phyloP scores from a whole-genome alignment of 23 tunicate species.

The Aplidium turbinatum region DNA sequence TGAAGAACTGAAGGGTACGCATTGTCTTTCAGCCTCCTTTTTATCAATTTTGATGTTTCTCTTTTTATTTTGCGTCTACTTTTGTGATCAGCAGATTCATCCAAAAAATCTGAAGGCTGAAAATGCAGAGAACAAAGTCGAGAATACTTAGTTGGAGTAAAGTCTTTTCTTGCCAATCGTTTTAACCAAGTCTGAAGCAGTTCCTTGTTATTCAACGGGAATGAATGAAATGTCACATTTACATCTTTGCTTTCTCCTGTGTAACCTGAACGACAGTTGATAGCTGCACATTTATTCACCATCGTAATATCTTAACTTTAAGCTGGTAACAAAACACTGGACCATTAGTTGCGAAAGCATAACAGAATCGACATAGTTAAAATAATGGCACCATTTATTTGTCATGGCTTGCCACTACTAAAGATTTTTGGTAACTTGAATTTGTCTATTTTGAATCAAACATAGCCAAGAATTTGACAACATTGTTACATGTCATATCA shows the following conservation, averaged over 20 bases:
- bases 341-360: no score
- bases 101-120: not conserved
- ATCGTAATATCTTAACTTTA: not conserved
- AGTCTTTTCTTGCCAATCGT: conserved; percentile 19
- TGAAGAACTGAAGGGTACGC: conserved; percentile 1
- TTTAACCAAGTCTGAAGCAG: conserved; percentile 10
- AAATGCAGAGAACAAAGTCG: conserved; percentile 14
- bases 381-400: no score
- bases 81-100: conserved; percentile 5
- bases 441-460: no score
- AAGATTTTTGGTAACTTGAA: no score
- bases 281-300: conserved; percentile 9
- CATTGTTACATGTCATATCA: no score
- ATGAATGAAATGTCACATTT: conserved; percentile 9
- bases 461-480: no score
- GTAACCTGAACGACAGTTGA: conserved; percentile 18
- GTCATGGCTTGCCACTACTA: no score
- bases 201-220: conserved; percentile 1
- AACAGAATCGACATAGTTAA: no score
- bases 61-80: conserved; percentile 8
- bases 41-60: not conserved
- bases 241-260: conserved; percentile 2
- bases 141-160: conserved; percentile 10
- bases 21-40: conserved; percentile 10
- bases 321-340: no score